phyloP scores from a whole-genome alignment of 2,113 vertebrate species.

The Rhea americana region DNA sequence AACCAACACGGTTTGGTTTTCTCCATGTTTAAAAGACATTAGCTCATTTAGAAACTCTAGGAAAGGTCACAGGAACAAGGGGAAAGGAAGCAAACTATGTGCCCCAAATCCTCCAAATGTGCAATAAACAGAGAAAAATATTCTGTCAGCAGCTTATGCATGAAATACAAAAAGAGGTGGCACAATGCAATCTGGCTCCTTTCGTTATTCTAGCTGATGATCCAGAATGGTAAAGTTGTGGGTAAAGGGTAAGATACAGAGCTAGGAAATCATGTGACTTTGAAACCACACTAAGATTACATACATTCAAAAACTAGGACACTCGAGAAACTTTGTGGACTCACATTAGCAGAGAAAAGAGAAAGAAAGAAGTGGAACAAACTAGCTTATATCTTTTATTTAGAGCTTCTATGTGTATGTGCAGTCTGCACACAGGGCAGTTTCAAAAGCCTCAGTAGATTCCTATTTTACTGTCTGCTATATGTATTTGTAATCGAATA shows the following conservation, averaged over 20 bases:
- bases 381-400: conserved; percentile 5
- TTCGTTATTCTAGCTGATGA: conserved; percentile 18
- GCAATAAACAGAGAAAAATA: conserved; percentile 27
- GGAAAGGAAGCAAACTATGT: conserved; percentile 35
- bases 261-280: conserved; percentile 28
- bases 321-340: conserved; percentile 40
- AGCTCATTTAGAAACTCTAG: conserved; percentile 46
- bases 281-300: conserved; percentile 33
- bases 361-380: conserved; percentile 53
- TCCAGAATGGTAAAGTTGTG: conserved; percentile 7
- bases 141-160: neutral
- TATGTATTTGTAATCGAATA: neutral
- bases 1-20: conserved; percentile 2
- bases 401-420: neutral
- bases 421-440: neutral
- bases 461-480: neutral
- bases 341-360: conserved; percentile 59
- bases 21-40: neutral
- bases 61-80: conserved; percentile 33
- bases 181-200: conserved; percentile 42
- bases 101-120: conserved; percentile 31
- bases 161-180: conserved; percentile 39
- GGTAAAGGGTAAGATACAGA: conserved; percentile 16
- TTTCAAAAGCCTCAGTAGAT: neutral
- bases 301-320: conserved; percentile 50